Conservation (phyloP, 2,113 vertebrate species). For the Bambusicola thoracicus region DNA sequence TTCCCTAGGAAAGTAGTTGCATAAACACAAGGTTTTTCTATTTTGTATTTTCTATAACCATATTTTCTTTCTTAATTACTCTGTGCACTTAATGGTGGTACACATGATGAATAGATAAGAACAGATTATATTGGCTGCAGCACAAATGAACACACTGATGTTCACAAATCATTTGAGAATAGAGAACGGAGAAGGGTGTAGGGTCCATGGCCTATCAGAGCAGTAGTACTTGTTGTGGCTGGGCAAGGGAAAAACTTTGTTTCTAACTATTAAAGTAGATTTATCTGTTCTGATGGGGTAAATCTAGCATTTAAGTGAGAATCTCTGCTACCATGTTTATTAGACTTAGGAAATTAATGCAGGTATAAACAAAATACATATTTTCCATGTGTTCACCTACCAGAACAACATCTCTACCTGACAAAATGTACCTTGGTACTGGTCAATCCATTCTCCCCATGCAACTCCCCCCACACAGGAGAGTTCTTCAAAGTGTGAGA, state of each 20-base stretch:
- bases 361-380: not conserved
- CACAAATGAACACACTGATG: not conserved
- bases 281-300: not conserved
- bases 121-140: not conserved
- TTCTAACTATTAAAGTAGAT: not conserved
- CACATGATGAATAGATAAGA: accelerated
- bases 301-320: not conserved
- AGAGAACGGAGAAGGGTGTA: not conserved
- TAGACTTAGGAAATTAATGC: not conserved
- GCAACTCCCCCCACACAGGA: not conserved
- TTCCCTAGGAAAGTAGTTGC: not conserved
- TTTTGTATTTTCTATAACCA: not conserved
- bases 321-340: not conserved
- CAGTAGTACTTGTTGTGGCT: not conserved
- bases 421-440: not conserved
- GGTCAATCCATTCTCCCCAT: not conserved
- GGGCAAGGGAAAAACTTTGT: not conserved
- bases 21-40: not conserved
- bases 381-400: not conserved
- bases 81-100: not conserved
- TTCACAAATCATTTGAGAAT: not conserved
- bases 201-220: not conserved
- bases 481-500: not conserved
- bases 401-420: not conserved
- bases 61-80: constrained; percentile 22